phyloP scores from a whole-genome alignment of 2,113 vertebrate species.

The Elephas maximus region DNA sequence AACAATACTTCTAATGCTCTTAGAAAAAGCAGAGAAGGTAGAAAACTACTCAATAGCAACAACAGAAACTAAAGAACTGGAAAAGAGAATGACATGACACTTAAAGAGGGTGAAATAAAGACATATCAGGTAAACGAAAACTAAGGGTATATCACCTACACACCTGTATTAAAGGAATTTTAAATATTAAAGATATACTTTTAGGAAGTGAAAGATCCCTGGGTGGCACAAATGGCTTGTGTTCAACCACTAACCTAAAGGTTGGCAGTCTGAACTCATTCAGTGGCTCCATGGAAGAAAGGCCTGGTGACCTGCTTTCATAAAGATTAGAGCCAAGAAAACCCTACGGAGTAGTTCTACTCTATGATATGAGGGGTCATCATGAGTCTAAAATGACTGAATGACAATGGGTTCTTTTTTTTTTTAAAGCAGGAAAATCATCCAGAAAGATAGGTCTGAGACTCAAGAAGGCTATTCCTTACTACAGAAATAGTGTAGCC shows the following conservation, averaged over 20 bases:
- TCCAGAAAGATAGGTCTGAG: not conserved
- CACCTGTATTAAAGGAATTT: constrained; percentile 1
- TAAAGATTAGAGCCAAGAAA: too few relatives aligned
- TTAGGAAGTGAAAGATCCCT: not conserved
- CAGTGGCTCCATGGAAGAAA: too few relatives aligned
- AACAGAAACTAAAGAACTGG: not conserved
- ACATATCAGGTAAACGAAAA: constrained; percentile 34
- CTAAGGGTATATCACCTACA: not conserved
- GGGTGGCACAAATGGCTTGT: too few relatives aligned
- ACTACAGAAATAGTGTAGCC: not conserved
- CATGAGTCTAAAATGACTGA: too few relatives aligned
- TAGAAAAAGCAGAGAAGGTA: not conserved
- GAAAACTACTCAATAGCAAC: not conserved
- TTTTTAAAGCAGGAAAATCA: not conserved
- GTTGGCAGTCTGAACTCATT: too few relatives aligned
- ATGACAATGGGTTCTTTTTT: too few relatives aligned
- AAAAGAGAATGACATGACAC: not conserved
- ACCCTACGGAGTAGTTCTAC: too few relatives aligned
- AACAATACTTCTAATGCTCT: not conserved
- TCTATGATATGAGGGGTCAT: too few relatives aligned
- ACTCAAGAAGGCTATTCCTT: not conserved
- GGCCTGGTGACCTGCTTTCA: too few relatives aligned
- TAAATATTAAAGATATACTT: not conserved
- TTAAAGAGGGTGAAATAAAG: constrained; percentile 1
- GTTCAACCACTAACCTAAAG: too few relatives aligned